Evolutionary conservation across 92 coral and sea anemone genomes (phyloP).

Genomic region (Heliopora coerulea): DNA sequence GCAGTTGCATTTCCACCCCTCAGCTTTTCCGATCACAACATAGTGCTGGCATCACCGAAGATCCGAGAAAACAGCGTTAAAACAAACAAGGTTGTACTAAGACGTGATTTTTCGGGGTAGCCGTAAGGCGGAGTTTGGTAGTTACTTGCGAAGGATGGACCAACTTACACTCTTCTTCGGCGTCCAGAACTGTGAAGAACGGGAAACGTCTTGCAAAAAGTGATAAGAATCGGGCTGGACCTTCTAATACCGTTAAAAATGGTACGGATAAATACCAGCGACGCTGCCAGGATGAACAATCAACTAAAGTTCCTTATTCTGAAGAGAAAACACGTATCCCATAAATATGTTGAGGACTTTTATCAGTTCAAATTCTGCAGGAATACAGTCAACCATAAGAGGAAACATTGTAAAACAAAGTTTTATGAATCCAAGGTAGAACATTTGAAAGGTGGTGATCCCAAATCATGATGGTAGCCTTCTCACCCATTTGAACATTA

Average conservation of each 20-base stretch:
- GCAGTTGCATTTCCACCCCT: constrained; percentile 41
- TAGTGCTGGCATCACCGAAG: no score
- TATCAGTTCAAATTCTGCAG: constrained; percentile 40
- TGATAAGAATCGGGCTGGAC: constrained; percentile 28
- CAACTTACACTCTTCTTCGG: constrained; percentile 41
- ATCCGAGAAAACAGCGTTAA: no score
- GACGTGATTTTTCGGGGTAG: constrained; percentile 41
- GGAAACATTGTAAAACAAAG: constrained; percentile 45
- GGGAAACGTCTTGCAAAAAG: constrained; percentile 33
- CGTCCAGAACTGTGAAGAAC: constrained; percentile 41
- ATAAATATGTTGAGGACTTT: constrained; percentile 25
- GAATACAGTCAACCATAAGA: constrained; percentile 46
- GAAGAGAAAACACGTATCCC: constrained; percentile 43
- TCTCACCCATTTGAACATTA: no score
- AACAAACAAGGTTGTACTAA: no score
- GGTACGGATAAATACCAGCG: not conserved
- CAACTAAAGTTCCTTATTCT: constrained; percentile 38
- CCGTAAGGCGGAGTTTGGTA: constrained; percentile 40
- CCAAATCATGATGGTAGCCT: no score
- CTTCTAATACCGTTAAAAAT: constrained; percentile 25
- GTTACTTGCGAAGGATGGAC: constrained; percentile 20
- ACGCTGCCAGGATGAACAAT: constrained; percentile 51
- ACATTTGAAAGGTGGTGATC: no score
- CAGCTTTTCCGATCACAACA: constrained; percentile 48
- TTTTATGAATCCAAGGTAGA: no score